phyloP scores from a whole-genome alignment of 2,797 vertebrate species.

The Amblyopsis hoosieri region DNA sequence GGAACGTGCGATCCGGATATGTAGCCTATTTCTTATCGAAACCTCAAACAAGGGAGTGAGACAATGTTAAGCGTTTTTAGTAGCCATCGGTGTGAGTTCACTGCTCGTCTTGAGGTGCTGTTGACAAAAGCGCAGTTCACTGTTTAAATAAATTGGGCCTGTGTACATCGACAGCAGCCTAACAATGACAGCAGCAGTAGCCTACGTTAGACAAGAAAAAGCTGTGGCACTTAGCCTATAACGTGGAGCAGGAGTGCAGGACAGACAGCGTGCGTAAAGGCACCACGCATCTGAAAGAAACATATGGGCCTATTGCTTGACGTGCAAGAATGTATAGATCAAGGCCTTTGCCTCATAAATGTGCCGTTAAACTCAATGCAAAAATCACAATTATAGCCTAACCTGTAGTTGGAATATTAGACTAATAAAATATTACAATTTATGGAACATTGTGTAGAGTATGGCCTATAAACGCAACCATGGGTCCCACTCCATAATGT shows the following conservation, averaged over 20 bases:
- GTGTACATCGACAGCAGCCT: background rate
- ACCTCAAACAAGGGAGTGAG: no score
- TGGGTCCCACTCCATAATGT: no score
- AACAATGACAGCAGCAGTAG: background rate
- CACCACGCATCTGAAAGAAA: background rate
- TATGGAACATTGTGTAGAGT: no score
- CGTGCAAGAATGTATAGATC: background rate
- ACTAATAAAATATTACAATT: no score
- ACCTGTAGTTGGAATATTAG: no score
- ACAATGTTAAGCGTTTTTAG: no score
- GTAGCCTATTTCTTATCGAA: no score
- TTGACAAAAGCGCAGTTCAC: background rate
- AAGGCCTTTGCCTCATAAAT: background rate
- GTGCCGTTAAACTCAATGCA: background rate
- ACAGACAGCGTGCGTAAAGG: constrained; percentile 5
- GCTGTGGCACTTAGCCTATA: background rate
- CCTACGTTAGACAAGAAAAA: background rate
- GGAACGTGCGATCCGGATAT: no score
- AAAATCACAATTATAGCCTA: background rate
- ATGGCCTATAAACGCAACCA: no score
- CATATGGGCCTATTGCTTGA: background rate
- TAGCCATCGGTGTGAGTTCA: background rate
- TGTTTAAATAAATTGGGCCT: constrained; percentile 3
- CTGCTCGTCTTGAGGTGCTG: background rate
- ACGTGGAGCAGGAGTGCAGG: constrained; percentile 1